phyloP scores from a whole-genome alignment of 2,797 vertebrate species.

The Anas flavirostris region DNA sequence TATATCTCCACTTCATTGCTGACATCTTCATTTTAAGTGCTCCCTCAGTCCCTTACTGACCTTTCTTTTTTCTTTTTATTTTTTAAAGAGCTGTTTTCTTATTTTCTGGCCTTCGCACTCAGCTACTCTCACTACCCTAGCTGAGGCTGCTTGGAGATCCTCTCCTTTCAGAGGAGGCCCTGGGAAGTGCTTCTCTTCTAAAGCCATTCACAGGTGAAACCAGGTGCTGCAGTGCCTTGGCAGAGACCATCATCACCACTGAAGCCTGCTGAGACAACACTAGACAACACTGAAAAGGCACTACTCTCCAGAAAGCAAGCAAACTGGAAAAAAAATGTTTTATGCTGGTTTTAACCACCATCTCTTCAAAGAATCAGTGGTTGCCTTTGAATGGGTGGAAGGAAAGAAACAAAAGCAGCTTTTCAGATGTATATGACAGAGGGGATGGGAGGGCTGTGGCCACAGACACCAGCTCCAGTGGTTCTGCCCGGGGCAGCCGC shows the following conservation, averaged over 20 bases:
- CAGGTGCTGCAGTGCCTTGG: not conserved
- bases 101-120: not conserved
- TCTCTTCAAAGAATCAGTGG: accelerated
- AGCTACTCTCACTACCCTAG: not conserved
- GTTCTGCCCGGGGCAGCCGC: too few relatives aligned
- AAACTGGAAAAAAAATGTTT: not conserved
- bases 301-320: accelerated
- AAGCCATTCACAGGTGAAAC: not conserved
- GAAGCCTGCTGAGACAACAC: not conserved
- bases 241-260: not conserved
- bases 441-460: too few relatives aligned
- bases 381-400: not conserved
- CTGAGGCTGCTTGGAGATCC: not conserved
- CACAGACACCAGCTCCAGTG: too few relatives aligned
- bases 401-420: not conserved
- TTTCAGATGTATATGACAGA: not conserved
- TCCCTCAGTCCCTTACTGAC: not conserved
- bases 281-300: not conserved
- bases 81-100: not conserved
- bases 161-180: not conserved
- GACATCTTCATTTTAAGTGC: conserved; percentile 5
- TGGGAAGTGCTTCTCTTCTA: too few relatives aligned
- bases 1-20: conserved; percentile 21
- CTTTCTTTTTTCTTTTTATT: not conserved
- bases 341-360: accelerated